Evolutionary conservation across 30 jellyfish, hydroid and myxozoan genomes (phyloP).

Genomic region (Pseudorhiza aurosa): DNA sequence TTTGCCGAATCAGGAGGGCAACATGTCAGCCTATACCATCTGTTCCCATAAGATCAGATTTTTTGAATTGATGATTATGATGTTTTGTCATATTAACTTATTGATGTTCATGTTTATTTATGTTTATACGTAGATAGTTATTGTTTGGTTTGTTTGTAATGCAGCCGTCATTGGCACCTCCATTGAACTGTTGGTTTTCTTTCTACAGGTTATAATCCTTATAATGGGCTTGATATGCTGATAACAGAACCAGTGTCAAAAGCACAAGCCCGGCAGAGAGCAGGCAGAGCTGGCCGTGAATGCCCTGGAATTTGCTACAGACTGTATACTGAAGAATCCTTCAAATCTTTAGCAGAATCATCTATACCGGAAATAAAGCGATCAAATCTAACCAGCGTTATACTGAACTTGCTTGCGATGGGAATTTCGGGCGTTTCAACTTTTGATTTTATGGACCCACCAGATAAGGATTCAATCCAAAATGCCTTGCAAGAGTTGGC

Average conservation of each 20-base stretch:
- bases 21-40: too few relatives aligned
- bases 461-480: slow-evolving; percentile 55
- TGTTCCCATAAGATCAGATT: too few relatives aligned
- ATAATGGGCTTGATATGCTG: slow-evolving; percentile 84
- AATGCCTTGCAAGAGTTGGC: slow-evolving; percentile 80
- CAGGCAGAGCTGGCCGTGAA: slow-evolving; percentile 99
- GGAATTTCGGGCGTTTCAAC: slow-evolving; percentile 77
- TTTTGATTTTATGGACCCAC: slow-evolving; percentile 95
- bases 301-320: slow-evolving; percentile 94
- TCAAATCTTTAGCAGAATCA: slow-evolving; percentile 60
- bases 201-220: slow-evolving; percentile 72
- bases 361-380: slow-evolving; percentile 91
- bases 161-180: too few relatives aligned
- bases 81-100: too few relatives aligned
- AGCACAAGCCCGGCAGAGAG: slow-evolving; percentile 97
- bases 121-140: background rate
- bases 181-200: slow-evolving; percentile 4
- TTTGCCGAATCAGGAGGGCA: too few relatives aligned
- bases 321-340: slow-evolving; percentile 88
- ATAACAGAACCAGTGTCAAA: slow-evolving; percentile 87
- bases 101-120: too few relatives aligned
- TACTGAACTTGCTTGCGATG: slow-evolving; percentile 75
- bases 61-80: too few relatives aligned
- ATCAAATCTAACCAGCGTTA: slow-evolving; percentile 76
- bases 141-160: background rate